A percentile compares a stretch with the other conserved stretches of the same genome.
Evolutionary conservation across 2,113 vertebrate species (phyloP).

Genomic region (Equus quagga): DNA sequence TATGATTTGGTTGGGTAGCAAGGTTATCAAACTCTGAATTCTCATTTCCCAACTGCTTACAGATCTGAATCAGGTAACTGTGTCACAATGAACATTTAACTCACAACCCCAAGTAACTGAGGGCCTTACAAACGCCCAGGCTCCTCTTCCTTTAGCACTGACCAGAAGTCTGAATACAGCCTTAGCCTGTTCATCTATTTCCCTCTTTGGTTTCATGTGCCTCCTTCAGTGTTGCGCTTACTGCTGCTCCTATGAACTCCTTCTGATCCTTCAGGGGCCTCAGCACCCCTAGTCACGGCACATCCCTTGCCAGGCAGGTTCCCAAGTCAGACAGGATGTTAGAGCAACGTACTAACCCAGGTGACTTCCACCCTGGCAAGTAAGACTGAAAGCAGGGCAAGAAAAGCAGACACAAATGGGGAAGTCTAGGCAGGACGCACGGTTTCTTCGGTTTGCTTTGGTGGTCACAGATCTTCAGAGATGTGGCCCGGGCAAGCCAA

Average conservation of each 20-base stretch:
- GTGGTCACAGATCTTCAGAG: neutral
- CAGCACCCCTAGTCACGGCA: neutral
- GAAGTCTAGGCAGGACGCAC: neutral
- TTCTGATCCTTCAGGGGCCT: neutral
- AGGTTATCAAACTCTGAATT: neutral
- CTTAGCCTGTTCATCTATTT: neutral
- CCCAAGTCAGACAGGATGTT: neutral
- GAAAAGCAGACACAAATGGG: slow-evolving; percentile 52
- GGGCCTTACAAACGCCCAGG: neutral
- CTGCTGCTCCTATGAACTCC: neutral
- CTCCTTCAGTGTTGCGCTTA: neutral
- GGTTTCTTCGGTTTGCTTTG: neutral
- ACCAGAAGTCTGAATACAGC: neutral
- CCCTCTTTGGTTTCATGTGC: neutral
- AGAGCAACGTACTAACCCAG: neutral
- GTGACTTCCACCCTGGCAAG: neutral
- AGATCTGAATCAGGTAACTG: neutral
- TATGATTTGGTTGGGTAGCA: accelerated
- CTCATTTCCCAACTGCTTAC: neutral
- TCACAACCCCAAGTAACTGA: accelerated
- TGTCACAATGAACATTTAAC: neutral
- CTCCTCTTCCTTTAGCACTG: neutral
- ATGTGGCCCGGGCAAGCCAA: neutral
- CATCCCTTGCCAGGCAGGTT: neutral
- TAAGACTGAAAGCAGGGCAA: neutral